Evolutionary conservation across 2,888 invertebrate genomes (phyloP).

Genomic region (Gymnoscelis rufifasciata): DNA sequence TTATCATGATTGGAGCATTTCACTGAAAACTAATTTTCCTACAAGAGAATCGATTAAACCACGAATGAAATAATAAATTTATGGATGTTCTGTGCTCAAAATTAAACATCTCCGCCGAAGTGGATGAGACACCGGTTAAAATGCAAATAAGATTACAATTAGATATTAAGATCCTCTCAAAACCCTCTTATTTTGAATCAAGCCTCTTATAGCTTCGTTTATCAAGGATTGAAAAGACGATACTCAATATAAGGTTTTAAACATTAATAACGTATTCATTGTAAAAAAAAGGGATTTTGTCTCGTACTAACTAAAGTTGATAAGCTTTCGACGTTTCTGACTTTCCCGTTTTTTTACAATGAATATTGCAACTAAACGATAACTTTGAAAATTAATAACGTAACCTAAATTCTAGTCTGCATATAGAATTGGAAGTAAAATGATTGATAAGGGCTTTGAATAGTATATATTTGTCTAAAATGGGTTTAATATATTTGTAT

Average conservation of each 20-base stretch:
- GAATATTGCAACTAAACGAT: too few relatives aligned
- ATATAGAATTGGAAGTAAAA: too few relatives aligned
- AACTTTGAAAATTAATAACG: too few relatives aligned
- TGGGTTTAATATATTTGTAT: too few relatives aligned
- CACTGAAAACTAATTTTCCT: neutral
- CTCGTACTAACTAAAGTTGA: too few relatives aligned
- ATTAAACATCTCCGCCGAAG: conserved; percentile 31
- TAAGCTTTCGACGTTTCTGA: too few relatives aligned
- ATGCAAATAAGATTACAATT: conserved; percentile 61
- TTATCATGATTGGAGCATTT: neutral
- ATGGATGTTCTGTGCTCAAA: conserved; percentile 34
- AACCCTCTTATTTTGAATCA: conserved; percentile 46
- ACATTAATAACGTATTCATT: conserved; percentile 1
- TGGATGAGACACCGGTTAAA: conserved; percentile 47
- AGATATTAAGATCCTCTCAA: conserved; percentile 53
- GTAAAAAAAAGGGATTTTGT: too few relatives aligned
- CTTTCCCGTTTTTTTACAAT: too few relatives aligned
- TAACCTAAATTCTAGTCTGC: too few relatives aligned
- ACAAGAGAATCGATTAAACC: conserved; percentile 5
- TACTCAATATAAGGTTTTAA: conserved; percentile 30
- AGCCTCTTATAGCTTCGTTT: conserved; percentile 47
- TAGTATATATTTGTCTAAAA: too few relatives aligned
- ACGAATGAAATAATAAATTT: conserved; percentile 32
- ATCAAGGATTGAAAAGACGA: conserved; percentile 14
- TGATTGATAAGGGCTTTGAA: too few relatives aligned